phyloP scores from a whole-genome alignment of 2,888 invertebrate species.

The Leucophora obtusa region DNA sequence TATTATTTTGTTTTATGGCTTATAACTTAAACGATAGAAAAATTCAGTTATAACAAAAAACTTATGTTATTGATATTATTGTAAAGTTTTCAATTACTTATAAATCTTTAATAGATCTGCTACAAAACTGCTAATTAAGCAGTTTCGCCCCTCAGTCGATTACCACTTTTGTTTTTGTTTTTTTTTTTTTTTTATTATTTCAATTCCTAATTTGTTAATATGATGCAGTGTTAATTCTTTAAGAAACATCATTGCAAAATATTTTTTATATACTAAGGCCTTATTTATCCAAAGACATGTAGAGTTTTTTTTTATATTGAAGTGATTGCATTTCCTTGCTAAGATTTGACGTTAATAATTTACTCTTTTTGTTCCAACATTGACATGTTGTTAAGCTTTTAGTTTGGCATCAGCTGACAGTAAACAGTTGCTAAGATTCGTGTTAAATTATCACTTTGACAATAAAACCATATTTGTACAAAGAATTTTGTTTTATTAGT shows the following conservation, averaged over 20 bases:
- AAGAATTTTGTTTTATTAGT: constrained; percentile 62
- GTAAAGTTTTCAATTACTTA: constrained; percentile 18
- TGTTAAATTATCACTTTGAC: constrained; percentile 65
- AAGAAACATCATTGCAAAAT: constrained; percentile 47
- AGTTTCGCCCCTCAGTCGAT: constrained; percentile 41
- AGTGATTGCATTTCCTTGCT: constrained; percentile 31
- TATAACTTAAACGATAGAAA: not conserved
- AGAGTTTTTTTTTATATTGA: constrained; percentile 11
- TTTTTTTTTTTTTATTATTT: constrained; percentile 28
- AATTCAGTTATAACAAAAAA: not conserved
- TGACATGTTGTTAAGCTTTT: constrained; percentile 59
- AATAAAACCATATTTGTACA: constrained; percentile 61
- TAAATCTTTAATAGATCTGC: not conserved
- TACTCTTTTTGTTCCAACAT: constrained; percentile 38
- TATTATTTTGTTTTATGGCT: constrained; percentile 6
- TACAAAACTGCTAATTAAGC: constrained; percentile 39
- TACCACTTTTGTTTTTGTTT: constrained; percentile 45
- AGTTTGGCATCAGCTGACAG: constrained; percentile 61
- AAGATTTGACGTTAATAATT: constrained; percentile 63
- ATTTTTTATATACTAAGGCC: constrained; percentile 31
- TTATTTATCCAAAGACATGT: constrained; percentile 49
- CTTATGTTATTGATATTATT: not conserved
- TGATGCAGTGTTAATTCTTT: constrained; percentile 55
- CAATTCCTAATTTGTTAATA: constrained; percentile 55
- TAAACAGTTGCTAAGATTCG: constrained; percentile 64